Evolutionary conservation across 2,888 invertebrate genomes (phyloP).

Genomic region (Troides helena): DNA sequence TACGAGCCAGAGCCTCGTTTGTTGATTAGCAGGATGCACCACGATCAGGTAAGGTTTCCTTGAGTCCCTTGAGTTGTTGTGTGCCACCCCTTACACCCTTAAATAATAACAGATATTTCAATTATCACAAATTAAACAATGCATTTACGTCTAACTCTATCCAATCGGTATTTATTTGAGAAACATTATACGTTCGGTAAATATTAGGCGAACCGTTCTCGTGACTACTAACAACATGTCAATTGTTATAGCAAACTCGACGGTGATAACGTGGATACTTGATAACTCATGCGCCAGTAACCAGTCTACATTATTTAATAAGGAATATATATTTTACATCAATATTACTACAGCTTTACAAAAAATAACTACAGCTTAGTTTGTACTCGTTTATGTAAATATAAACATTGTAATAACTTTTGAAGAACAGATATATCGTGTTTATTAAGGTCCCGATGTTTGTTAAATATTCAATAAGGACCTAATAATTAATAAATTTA

Average conservation of each 20-base stretch:
- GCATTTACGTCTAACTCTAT: neutral
- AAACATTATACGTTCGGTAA: constrained; percentile 9
- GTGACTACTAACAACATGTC: neutral
- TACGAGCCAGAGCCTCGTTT: too few relatives aligned
- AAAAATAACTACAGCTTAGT: too few relatives aligned
- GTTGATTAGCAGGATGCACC: too few relatives aligned
- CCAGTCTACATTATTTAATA: neutral
- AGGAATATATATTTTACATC: neutral
- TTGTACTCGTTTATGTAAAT: too few relatives aligned
- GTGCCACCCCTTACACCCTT: too few relatives aligned
- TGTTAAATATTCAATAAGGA: neutral
- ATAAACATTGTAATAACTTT: too few relatives aligned
- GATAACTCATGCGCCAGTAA: neutral
- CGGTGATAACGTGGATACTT: neutral
- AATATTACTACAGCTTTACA: too few relatives aligned
- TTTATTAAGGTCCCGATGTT: too few relatives aligned
- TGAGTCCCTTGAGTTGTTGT: too few relatives aligned
- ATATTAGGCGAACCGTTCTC: constrained; percentile 5
- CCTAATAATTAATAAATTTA: too few relatives aligned
- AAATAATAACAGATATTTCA: neutral
- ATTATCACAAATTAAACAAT: neutral
- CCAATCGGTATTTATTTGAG: neutral
- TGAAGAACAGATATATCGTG: too few relatives aligned
- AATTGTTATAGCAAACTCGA: constrained; percentile 13
- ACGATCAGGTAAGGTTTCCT: too few relatives aligned